Base-by-base conservation (phyloP, 2,888 invertebrate genomes). In the Cylloceria caligata region DNA sequence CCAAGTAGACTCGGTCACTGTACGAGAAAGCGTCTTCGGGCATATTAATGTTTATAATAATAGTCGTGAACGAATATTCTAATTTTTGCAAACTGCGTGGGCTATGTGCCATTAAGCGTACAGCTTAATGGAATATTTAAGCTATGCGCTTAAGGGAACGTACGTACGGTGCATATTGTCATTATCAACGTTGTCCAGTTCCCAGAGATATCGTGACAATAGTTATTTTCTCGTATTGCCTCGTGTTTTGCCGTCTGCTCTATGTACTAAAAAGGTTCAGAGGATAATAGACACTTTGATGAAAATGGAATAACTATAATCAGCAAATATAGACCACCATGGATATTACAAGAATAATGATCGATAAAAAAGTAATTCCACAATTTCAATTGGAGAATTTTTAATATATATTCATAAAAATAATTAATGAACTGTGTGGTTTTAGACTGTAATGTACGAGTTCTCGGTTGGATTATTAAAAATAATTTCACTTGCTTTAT, bases 171-270 rank as follows among this genome's bases (percentile, higher is more conserved):
- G 24, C 27, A 11, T 9, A 27, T 55, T 55, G 27, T 55, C 55
- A 27, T 55, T 55, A 55, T 55, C 55, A 55, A 55, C 55, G 55
- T 9, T 55, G 27, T 27, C 27, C 27, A 13, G 55, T 27, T 27
- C 0, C 13, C 1, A 11, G 11, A 24, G 27, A 55, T 27, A 49
- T 19, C 47, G 47, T 49, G 55, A 27, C 27, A 55, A 55, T 55
- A 27, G 55, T 55, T 55, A 55, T 55, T 55, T 55, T 55, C 27
- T 24, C 55, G 55, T 9, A 13, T 24, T 55, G 24, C 27, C 16
- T 27, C 55, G 55, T 1, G n/a, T 55, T 55, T 55, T 55, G 27
- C 13, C 5, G 30, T 30, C 16, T 13, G 2, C 16, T 21, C 21
- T 19, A 6, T 47, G 2, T 2, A 4, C 49, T 9, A 21, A 49